Evolutionary conservation across 1,140 invertebrate species (phyloP).

Genomic region (Ostrea denselamellosa): DNA sequence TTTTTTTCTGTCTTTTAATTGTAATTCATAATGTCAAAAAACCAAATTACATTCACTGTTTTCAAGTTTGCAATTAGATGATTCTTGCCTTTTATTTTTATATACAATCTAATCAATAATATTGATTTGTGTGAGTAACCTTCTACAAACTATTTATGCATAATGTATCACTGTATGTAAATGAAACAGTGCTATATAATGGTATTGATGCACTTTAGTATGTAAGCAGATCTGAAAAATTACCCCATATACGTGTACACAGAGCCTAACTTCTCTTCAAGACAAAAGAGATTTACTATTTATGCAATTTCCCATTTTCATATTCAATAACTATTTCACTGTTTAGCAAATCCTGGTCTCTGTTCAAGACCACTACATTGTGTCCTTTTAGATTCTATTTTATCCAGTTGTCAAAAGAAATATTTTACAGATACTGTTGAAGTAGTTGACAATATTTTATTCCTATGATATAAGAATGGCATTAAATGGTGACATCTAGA

Average conservation of each 20-base stretch:
- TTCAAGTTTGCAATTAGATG: conserved; percentile 30
- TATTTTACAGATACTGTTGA: conserved; percentile 58
- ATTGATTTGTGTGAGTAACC: background rate
- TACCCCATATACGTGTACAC: background rate
- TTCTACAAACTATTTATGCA: conserved; percentile 15
- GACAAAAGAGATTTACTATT: background rate
- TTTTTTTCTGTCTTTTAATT: background rate
- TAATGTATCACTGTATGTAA: conserved; percentile 7
- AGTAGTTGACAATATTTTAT: conserved; percentile 1
- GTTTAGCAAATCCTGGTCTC: background rate
- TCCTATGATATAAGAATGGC: conserved; percentile 8
- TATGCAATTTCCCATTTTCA: conserved; percentile 19
- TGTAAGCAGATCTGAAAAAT: conserved; percentile 21
- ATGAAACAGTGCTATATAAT: background rate
- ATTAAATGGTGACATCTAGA: conserved; percentile 51
- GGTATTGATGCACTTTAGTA: background rate
- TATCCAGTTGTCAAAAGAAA: conserved; percentile 64
- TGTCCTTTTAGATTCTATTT: conserved; percentile 53
- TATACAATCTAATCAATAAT: conserved; percentile 6
- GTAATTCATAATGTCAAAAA: conserved; percentile 24
- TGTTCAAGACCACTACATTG: background rate
- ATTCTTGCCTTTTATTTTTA: conserved; percentile 40
- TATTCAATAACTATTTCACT: background rate
- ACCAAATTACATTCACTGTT: background rate
- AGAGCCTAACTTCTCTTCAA: conserved; percentile 5